Evolutionary conservation across 2,888 invertebrate genomes (phyloP).

Genomic region (Caenorhabditis virilis): DNA sequence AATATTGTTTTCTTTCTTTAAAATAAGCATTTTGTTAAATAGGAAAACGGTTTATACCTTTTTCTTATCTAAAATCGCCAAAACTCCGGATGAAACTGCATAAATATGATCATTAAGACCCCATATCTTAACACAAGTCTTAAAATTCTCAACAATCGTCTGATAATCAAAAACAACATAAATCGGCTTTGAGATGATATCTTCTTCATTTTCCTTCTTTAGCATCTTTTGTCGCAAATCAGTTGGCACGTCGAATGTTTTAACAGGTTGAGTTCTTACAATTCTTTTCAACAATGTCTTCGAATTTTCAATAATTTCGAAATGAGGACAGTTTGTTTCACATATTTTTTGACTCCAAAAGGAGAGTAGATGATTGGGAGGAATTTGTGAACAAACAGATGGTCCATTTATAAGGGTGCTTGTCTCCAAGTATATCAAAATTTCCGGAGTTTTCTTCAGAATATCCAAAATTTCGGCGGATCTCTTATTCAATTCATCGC

Average conservation of each 20-base stretch:
- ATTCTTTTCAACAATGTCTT: neutral
- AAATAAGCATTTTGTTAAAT: no score
- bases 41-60: constrained; percentile 1
- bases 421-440: no score
- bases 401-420: no score
- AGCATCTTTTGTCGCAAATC: no score
- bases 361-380: no score
- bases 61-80: constrained; percentile 11
- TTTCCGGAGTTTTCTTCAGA: neutral
- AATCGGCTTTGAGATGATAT: constrained; percentile 12
- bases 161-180: constrained; percentile 17
- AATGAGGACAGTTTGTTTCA: neutral
- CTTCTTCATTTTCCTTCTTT: no score
- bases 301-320: neutral
- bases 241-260: neutral
- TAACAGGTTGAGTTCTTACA: no score
- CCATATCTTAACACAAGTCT: constrained; percentile 13
- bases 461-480: neutral
- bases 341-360: constrained; percentile 4
- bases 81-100: constrained; percentile 6
- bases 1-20: neutral
- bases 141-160: constrained; percentile 1
- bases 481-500: neutral
- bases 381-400: no score
- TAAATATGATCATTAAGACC: constrained; percentile 19